Conservation (phyloP, 2,797 vertebrate species). For the Pelochelys cantorii region DNA sequence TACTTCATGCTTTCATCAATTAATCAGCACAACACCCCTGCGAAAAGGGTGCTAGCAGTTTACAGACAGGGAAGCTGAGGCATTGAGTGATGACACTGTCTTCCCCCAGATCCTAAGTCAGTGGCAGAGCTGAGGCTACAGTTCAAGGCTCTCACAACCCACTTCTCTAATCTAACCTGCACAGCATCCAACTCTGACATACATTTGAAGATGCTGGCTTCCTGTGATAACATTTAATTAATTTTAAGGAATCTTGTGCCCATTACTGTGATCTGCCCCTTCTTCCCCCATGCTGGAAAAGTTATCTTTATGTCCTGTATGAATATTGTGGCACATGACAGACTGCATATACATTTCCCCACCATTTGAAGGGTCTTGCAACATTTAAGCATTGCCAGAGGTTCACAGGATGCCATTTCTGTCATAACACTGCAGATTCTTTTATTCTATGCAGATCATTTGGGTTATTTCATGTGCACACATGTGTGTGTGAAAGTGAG, state of each 20-base stretch:
- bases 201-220: rapidly evolving
- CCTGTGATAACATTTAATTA: neutral
- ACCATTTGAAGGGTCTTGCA: too few relatives aligned
- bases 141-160: too few relatives aligned
- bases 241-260: neutral
- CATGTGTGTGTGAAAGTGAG: too few relatives aligned
- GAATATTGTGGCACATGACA: neutral
- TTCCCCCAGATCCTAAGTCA: neutral
- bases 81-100: rapidly evolving
- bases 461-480: too few relatives aligned
- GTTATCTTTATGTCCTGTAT: rapidly evolving
- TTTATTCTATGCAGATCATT: too few relatives aligned
- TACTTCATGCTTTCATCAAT: neutral
- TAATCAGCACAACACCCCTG: neutral
- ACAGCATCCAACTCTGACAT: neutral
- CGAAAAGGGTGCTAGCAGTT: neutral
- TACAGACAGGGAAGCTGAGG: neutral
- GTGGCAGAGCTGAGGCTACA: neutral
- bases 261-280: neutral
- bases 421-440: too few relatives aligned
- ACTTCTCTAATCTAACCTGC: neutral
- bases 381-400: too few relatives aligned
- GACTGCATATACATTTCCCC: too few relatives aligned
- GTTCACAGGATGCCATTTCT: too few relatives aligned
- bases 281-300: neutral